Evolutionary conservation across 1,140 invertebrate species (phyloP), one percentile per base, ranked within the genome.

Genomic region (Conus ventricosus): DNA sequence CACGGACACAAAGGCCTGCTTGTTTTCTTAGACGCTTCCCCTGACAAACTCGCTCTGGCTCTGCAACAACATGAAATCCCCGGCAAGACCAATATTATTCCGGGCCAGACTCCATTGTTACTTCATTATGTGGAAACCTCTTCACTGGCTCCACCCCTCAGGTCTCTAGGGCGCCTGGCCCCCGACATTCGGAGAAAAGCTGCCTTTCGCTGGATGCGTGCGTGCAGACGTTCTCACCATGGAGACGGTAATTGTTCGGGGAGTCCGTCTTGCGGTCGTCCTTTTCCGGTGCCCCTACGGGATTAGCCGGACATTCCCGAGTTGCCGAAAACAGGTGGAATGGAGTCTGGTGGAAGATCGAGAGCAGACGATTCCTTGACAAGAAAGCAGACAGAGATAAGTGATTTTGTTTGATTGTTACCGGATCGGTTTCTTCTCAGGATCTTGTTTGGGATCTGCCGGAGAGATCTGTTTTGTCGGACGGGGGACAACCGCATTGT

Each of bases 271-370:
- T 25, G 57, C n/a, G 54, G 55, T 84, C 82, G 82, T 27, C 82
- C 82, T 67, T 84, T 84, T 84, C 82, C 82, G 82, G 57, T 39
- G 39, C 82, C 82, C 82, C 57, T 60, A 27, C 82, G 82, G 82
- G 82, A 84, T 27, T 84, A 15, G 25, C 82, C 82, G 82, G 57
- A 84, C 82, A 63, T 84, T 84, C 82, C 82, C 82, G 82, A 84
- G 23, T 63, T 39, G 55, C 51, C 63, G 82, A 84, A 67, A 60
- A 63, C 55, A 63, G 23, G 54, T 84, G 54, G 57, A 67, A 60
- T 84, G 82, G 82, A 84, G 82, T 39, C 82, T 57, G 51, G 81
- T 57, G 23, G 54, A 25, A 7, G 54, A 67, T 54, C 25, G 20
- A 15, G 57, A 67, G 15, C 82, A 63, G 55, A 63, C n/a, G 55